These are phyloP conservation scores for Orius insidiosus DNA, from an alignment of 1,140 invertebrate species.

Conservation along the genomic window DNA sequence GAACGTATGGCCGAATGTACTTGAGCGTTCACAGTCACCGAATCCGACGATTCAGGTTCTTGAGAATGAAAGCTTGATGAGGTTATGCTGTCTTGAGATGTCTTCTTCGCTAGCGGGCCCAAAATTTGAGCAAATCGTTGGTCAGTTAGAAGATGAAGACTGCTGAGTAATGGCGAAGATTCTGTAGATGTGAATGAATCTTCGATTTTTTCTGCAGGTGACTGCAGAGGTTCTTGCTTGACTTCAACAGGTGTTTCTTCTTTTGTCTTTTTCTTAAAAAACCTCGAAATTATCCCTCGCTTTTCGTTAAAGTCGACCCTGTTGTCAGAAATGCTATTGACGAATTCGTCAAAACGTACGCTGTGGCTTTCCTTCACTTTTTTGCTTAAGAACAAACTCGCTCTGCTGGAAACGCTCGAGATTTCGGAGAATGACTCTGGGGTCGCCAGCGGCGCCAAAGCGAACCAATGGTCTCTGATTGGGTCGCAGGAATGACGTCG, in stretches of 20 bases:
- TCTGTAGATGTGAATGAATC: slow-evolving; percentile 14
- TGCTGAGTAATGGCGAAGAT: slow-evolving; percentile 18
- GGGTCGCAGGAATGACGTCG: slow-evolving; percentile 23
- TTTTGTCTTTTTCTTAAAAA: not conserved
- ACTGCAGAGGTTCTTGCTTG: not conserved
- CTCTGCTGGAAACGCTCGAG: slow-evolving; percentile 39
- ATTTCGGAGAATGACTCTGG: slow-evolving; percentile 71
- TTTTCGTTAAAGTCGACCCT: not conserved
- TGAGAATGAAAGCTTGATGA: slow-evolving; percentile 18
- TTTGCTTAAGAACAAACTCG: slow-evolving; percentile 2
- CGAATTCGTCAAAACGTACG: slow-evolving; percentile 12
- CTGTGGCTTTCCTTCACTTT: slow-evolving; percentile 13
- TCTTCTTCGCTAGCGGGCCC: slow-evolving; percentile 12
- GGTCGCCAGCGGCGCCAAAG: slow-evolving; percentile 60
- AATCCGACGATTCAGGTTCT: slow-evolving; percentile 19
- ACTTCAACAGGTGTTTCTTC: slow-evolving; percentile 2
- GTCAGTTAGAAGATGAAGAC: slow-evolving; percentile 18
- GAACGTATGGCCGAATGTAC: slow-evolving; percentile 11
- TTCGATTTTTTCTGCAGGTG: slow-evolving; percentile 4
- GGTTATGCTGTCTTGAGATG: slow-evolving; percentile 12
- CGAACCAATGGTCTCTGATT: slow-evolving; percentile 43
- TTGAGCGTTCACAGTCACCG: slow-evolving; percentile 18
- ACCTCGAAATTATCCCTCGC: not conserved
- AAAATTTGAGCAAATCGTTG: slow-evolving; percentile 16
- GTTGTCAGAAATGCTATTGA: slow-evolving; percentile 2